phyloP scores from a whole-genome alignment of 1,140 invertebrate species.

The Trinorchestia longiramus region DNA sequence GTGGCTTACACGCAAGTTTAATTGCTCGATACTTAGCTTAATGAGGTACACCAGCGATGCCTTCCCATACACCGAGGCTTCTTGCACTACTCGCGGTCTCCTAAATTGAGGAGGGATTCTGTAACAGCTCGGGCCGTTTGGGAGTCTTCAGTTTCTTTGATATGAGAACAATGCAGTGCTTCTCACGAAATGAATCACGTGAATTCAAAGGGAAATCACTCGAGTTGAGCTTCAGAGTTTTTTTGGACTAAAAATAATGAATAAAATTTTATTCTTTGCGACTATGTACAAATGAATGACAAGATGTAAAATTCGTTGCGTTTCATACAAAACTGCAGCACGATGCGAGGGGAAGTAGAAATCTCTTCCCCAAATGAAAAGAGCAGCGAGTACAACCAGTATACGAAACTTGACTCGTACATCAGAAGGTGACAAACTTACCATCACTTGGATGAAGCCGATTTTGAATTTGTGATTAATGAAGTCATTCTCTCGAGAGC shows the following conservation, averaged over 20 bases:
- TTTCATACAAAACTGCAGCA: not conserved
- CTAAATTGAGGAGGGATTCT: not conserved
- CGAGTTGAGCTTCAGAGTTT: too few species aligned
- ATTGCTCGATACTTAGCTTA: conserved; percentile 41
- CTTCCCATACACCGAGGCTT: not conserved
- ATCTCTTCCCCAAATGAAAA: not conserved
- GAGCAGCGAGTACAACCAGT: not conserved
- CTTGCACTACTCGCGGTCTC: not conserved
- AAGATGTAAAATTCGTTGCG: not conserved
- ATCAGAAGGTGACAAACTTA: not conserved
- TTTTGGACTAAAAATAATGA: too few species aligned
- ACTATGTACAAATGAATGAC: not conserved
- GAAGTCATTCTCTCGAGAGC: not conserved
- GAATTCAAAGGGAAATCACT: too few species aligned
- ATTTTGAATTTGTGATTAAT: not conserved
- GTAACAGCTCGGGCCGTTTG: not conserved
- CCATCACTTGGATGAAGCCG: not conserved
- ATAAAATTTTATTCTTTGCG: not conserved
- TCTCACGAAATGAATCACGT: too few species aligned
- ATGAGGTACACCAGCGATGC: conserved; percentile 12
- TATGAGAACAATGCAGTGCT: too few species aligned
- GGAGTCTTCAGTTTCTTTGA: not conserved
- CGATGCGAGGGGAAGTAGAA: not conserved
- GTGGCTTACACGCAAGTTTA: conserved; percentile 52
- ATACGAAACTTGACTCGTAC: not conserved